Conservation (phyloP, 2,113 vertebrate genomes). For the Agapornis roseicollis region DNA sequence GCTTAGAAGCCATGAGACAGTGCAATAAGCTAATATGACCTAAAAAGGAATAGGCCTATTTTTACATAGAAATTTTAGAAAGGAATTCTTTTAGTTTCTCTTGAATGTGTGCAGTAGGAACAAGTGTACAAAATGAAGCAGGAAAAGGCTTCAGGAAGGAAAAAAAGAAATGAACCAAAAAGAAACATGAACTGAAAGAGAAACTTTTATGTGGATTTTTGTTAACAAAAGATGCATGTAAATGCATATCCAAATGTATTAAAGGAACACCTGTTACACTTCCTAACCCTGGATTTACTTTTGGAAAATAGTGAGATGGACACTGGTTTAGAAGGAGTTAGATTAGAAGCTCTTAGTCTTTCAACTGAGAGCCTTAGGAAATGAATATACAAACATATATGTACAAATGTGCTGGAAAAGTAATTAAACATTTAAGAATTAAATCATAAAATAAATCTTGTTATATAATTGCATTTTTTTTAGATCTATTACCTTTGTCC, state of each 20-base stretch:
- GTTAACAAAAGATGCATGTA: not conserved
- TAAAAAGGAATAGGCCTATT: not conserved
- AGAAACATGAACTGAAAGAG: not conserved
- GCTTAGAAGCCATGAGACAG: not conserved
- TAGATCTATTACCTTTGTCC: not conserved
- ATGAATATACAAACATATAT: not conserved
- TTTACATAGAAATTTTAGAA: not conserved
- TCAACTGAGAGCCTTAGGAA: not conserved
- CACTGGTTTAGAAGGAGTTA: not conserved
- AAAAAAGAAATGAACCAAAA: not conserved
- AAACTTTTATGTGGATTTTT: not conserved
- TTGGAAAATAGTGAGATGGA: not conserved
- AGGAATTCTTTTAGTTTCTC: not conserved
- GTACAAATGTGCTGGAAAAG: not conserved
- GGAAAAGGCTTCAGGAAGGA: not conserved
- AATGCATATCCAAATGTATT: not conserved
- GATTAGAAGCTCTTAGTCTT: not conserved
- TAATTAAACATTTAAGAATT: not conserved
- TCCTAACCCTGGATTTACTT: not conserved
- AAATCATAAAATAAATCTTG: not conserved
- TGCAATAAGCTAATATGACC: not conserved
- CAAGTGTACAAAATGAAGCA: not conserved
- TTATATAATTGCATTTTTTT: not conserved
- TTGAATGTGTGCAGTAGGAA: not conserved
- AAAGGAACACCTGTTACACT: not conserved